Base-by-base conservation (phyloP, 2,888 invertebrate species). In the Nymphalis polychloros region DNA sequence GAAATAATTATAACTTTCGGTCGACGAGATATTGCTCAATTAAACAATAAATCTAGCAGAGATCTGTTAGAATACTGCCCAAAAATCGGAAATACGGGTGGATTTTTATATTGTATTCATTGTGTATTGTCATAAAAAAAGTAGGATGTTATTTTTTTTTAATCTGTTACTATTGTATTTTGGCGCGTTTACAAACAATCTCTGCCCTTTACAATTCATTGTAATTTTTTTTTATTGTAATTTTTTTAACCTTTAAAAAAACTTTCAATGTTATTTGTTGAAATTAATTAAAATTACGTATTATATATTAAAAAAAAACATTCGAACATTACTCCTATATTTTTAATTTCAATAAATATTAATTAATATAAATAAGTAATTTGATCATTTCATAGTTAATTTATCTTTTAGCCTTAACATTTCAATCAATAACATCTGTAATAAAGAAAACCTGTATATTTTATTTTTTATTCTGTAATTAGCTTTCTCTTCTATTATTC, bases 81-180 rank as follows among this genome's bases (percentile, higher is more conserved):
- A 31, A 31, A 27, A 55, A 55, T 55, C 27, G 57, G 41, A 41
- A 35, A 41, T n/a, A 4, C 31, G n/a, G 23, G 23, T 46, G 13
- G 19, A 16, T 13, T 63, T 63, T 50, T 52, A 46, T 47, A 23
- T 10, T 16, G n/a, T 35, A 27, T 19, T 53, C 20, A 53, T 63
- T 19, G 52, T 23, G 20, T 65, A 46, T 1, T 47, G 8, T 35
- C 27, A 23, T 10, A 27, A 50, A 41, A 27, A 50, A 50, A 23
- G 27, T 72, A 73, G 66, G 64, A 72, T 63, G 62, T 67, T n/a
- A n/a, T 64, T 67, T 75, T 62, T 73, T 75, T 75, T 67, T 70
- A 65, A 67, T 73, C 73, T 72, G 68, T 74, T 71, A 70, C 20
- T 72, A 52, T 62, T 65, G 72, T 69, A 63, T 75, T 63, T 71